Evolutionary conservation across 2,888 invertebrate genomes (phyloP).

Genomic region (Rutpela maculata): DNA sequence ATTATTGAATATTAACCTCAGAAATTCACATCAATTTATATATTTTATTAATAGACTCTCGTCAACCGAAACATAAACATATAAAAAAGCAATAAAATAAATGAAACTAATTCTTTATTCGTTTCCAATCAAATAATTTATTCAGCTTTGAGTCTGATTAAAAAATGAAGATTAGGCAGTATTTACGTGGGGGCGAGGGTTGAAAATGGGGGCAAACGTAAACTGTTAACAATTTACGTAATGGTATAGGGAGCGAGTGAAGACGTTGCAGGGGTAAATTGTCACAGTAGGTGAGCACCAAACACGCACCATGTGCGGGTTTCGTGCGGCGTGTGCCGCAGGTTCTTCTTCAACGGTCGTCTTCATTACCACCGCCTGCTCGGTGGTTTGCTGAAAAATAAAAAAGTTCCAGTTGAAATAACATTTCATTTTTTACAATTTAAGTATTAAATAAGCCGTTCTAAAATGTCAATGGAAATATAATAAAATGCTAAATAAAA

Average conservation of each 20-base stretch:
- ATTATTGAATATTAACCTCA: not conserved
- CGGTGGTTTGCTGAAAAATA: constrained; percentile 4
- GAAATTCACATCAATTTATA: not conserved
- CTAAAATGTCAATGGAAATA: not conserved
- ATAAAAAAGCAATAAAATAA: constrained; percentile 42
- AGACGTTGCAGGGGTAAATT: constrained; percentile 56
- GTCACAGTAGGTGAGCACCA: constrained; percentile 65
- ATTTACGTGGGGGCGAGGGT: constrained; percentile 46
- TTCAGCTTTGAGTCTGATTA: constrained; percentile 62
- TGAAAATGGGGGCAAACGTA: constrained; percentile 27
- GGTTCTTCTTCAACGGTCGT: constrained; percentile 61
- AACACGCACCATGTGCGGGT: constrained; percentile 61
- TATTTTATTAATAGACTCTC: not conserved
- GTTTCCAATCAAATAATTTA: constrained; percentile 48
- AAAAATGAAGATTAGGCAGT: constrained; percentile 53
- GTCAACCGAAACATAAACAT: constrained; percentile 12
- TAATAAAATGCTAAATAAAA: no score
- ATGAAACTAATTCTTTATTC: constrained; percentile 23
- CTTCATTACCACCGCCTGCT: constrained; percentile 13
- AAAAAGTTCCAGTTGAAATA: constrained; percentile 4
- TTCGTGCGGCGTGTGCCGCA: constrained; percentile 46
- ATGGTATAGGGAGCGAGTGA: constrained; percentile 44
- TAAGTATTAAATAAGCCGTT: not conserved
- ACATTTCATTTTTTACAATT: constrained; percentile 12
- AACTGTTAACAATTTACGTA: constrained; percentile 55